Evolutionary conservation across 1,140 invertebrate genomes (phyloP), one percentile per base, ranked within the genome.

Genomic region (Globodera ellingtonae): DNA sequence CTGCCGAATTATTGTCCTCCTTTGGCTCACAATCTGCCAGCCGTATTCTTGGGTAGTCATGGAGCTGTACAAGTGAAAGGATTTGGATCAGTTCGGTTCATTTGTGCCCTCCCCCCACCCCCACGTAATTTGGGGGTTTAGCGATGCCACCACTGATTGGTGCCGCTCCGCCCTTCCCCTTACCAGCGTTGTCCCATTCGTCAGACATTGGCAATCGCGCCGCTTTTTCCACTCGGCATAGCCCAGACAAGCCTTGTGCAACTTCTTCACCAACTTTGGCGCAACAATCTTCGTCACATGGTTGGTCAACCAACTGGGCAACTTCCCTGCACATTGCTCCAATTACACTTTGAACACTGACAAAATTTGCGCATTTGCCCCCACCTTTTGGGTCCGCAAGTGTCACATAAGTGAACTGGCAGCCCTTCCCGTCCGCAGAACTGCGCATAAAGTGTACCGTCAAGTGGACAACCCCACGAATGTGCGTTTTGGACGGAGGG

Each of bases 271-370:
- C 79, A 95, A 89, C 90, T 94, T 94, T 24, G 94, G 94, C 6
- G 94, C 94, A 87, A 95, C 92, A 86, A 94, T 94, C 84, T 94
- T 93, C 48, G 94, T 95, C 72, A 94, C 92, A 91, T 94, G 94
- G 90, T 96, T 96, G 18, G 95, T 94, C 67, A 95, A 90, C 94
- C 95, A 96, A 10, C 93, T 92, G 13, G 94, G 95, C 79, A 96
- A 90, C 83, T 94, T 94, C 78, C 91, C 91, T 91, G 78, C 6
- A 87, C 82, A 78, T 70, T 75, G 66, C 78, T 3, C 0, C 44
- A 48, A 15, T 67, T 52, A 4, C 82, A 83, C 72, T 72, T 69
- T 75, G 10, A 13, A 13, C 18, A 24, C 46, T n/a, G 35, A 47
- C 35, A n/a, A n/a, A 47, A 59, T 6, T 59, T 59, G 10, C 10